Conservation (phyloP, 2,888 invertebrate genomes). For the Eurytoma adleriae region DNA sequence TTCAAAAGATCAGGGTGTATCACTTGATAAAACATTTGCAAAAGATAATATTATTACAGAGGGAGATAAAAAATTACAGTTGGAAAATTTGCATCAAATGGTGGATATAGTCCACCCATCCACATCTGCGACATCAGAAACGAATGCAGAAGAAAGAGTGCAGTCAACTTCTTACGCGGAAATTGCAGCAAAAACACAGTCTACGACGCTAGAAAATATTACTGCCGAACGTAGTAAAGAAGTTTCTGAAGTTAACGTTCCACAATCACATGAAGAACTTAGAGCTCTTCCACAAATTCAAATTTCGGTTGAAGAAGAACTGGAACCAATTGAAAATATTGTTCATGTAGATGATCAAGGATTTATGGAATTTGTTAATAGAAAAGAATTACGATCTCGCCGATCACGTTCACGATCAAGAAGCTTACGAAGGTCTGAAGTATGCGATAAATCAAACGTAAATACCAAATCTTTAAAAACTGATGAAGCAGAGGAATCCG, state of each 20-base stretch:
- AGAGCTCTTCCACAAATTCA: conserved; percentile 62
- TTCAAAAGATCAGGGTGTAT: too few species aligned
- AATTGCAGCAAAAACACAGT: conserved; percentile 64
- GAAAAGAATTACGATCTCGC: conserved; percentile 74
- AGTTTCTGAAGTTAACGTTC: conserved; percentile 13
- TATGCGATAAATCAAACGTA: conserved; percentile 45
- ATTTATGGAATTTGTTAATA: conserved; percentile 77
- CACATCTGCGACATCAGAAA: conserved; percentile 24
- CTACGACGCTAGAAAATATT: conserved; percentile 56
- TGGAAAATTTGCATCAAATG: too few species aligned
- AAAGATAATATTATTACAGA: too few species aligned
- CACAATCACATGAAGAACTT: conserved; percentile 39
- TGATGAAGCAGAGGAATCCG: background rate
- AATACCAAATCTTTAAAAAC: conserved; percentile 15
- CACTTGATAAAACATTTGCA: too few species aligned
- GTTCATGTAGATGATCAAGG: conserved; percentile 64
- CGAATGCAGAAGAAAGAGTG: conserved; percentile 34
- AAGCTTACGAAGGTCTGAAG: conserved; percentile 56
- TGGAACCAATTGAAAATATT: conserved; percentile 68
- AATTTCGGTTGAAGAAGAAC: conserved; percentile 68
- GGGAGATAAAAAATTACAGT: too few species aligned
- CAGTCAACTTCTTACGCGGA: conserved; percentile 63
- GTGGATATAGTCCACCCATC: background rate
- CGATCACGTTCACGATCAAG: conserved; percentile 74
- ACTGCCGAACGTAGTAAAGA: background rate